Conservation (phyloP, 2,797 vertebrate species). For the Arctocebus calabarensis region DNA sequence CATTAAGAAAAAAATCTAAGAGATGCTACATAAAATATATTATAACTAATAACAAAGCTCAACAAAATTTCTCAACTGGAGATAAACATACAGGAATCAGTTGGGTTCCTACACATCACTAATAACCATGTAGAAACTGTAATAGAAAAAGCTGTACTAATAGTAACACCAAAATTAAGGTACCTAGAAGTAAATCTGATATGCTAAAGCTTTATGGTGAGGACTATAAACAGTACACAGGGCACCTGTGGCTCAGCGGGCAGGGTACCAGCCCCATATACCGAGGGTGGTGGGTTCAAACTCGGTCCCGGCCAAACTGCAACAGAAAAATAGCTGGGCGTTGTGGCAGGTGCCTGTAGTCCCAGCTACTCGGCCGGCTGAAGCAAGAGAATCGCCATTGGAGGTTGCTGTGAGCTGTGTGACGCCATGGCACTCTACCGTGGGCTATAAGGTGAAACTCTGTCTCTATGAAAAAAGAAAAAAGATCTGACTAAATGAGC, state of each 20-base stretch:
- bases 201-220: background rate
- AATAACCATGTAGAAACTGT: constrained; percentile 43
- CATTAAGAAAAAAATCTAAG: background rate
- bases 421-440: too few species aligned
- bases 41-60: constrained; percentile 10
- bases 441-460: too few species aligned
- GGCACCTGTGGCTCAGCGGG: too few species aligned
- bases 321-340: too few species aligned
- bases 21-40: background rate
- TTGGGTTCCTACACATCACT: background rate
- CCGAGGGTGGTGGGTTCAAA: too few species aligned
- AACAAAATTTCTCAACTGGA: background rate
- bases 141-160: background rate
- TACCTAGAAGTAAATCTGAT: background rate
- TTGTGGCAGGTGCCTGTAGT: too few species aligned
- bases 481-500: background rate
- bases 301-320: too few species aligned
- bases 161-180: background rate
- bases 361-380: too few species aligned
- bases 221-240: background rate
- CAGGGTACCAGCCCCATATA: too few species aligned
- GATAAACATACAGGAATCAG: background rate
- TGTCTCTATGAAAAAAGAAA: too few species aligned
- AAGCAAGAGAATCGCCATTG: too few species aligned
- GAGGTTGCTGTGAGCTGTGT: too few species aligned